Evolutionary conservation across 2,113 vertebrate species (phyloP), one percentile per base, ranked within the genome.

Genomic region (Microcebus jonahi): DNA sequence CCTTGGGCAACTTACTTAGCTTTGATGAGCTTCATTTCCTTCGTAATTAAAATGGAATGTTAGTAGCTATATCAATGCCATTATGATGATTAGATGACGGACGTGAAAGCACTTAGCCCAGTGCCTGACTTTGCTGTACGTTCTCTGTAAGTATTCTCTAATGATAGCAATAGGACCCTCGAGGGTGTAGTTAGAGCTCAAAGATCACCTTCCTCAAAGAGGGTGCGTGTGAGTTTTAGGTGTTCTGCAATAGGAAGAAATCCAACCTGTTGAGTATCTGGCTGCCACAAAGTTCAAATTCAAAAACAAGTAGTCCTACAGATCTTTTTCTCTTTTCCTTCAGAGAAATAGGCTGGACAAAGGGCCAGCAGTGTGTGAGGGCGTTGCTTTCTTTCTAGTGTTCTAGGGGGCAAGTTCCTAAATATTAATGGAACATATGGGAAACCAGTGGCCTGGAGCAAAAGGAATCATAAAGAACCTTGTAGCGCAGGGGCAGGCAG

Each of bases 381-480:
- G 20, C 29, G 31, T 8, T 90, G 82, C 71, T 29, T 83, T 93
- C 61, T 25, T 13, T 57, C 83, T 95, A 95, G 71, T 34, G 48
- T 76, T 84, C n/a, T 68, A 86, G 84, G 70, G 67, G 67, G 39
- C 83, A 82, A 70, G 59, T 91, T 97, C 85, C 65, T 68, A 87
- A 76, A 50, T 82, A 48, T 71, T 95, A 86, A 86, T 27, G 15
- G 45, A 25, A 70, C 88, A 87, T 50, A 65, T 34, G 71, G 73
- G 57, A 97, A 96, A 97, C 67, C 65, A 91, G 8, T 53, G 29
- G 18, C 8, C 65, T 34, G 34, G 77, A 36, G 36, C 31, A 92
- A 82, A 5, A 81, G 75, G 90, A 95, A 90, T 91, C 91, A 27
- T 42, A 63, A 92, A 97, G 65, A 97, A 85, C 75, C 77, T 93